Evolutionary conservation across 2,888 invertebrate genomes (phyloP), one percentile per base, ranked within the genome.

Genomic region (Ectobius pallidus): DNA sequence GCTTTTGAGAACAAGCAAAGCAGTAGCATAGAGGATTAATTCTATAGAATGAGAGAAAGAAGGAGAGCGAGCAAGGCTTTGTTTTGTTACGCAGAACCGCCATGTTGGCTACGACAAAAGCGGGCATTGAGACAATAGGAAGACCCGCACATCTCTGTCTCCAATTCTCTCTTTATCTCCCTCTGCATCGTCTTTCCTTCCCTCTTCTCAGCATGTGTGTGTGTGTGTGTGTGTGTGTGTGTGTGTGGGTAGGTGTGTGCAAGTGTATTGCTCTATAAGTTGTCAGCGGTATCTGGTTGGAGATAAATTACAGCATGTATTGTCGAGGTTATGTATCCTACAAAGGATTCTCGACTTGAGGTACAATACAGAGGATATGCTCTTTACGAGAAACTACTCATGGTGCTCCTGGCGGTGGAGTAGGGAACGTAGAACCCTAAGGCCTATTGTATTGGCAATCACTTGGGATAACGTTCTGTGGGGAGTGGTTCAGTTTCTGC

Each of bases 71-170:
- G 27, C 1, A 58, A 16, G 22, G 14, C 58, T 58, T 58, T 58
- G 58, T 58, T 58, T 58, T 58, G 58, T 58, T 58, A 58, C 58
- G 58, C 30, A 7, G n/a, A 30, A 30, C 52, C 58, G 30, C 58
- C 58, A 58, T 58, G 58, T 58, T 58, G 58, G 30, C 32, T 30
- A 30, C 58, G 32, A 58, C 58, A 58, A 58, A 58, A 58, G 58
- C 58, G 22, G 58, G 58, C 30, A 30, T 30, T 58, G 58, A 58
- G 58, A 58, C 58, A 58, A 58, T 58, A 30, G 58, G 58, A 58
- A 58, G 58, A 58, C 58, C 58, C 32, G 58, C 32, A 58, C 25
- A 58, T 58, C 25, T 52, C 52, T 52, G 49, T 20, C 25, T 52
- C 52, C 52, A 52, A 52, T 52, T 52, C 25, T 18, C 39, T 39